Evolutionary conservation across 2,113 vertebrate species (phyloP), one percentile per base, ranked within the genome.

Genomic region (Hippocampus mohnikei): DNA sequence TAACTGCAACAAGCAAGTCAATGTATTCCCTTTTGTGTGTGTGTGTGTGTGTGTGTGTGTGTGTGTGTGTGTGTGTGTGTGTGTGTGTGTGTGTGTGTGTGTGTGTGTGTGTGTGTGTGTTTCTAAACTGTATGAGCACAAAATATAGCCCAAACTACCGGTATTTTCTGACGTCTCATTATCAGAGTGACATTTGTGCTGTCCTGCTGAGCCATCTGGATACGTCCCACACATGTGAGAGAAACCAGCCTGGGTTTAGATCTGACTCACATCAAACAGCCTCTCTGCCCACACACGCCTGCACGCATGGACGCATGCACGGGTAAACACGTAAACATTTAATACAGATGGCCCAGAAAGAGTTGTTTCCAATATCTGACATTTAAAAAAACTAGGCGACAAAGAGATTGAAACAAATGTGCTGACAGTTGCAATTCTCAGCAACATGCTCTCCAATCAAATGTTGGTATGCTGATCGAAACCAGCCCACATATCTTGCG

Each of bases 101-200:
- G 27, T 27, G 27, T 27, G 27, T 27, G 27, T 27, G 27, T 27
- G 27, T 27, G 27, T 27, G 29, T 33, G 29, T 33, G 11, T 70
- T 52, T 70, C 10, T 37, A 18, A 67, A 52, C 50, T 23, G 62
- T 15, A 23, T 27, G 12, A 23, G 62, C n/a, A 25, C 41, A 9
- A 42, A 71, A 69, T 61, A 23, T 69, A 70, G 74, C 76, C 33
- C 41, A 27, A 44, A 44, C 73, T 89, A 92, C 90, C 89, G 91
- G 88, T 71, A 55, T 76, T 86, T 81, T 78, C 73, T 83, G 80
- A 86, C 79, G 75, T 88, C 87, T 91, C 85, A 88, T 89, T 88
- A 92, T 92, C 90, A 89, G 87, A 90, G 90, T 92, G 92, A 93
- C 92, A 93, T 93, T 92, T 92, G 89, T 91, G 87, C 84, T 78